Evolutionary conservation across 2,888 invertebrate species (phyloP).

Genomic region (Operophtera brumata): DNA sequence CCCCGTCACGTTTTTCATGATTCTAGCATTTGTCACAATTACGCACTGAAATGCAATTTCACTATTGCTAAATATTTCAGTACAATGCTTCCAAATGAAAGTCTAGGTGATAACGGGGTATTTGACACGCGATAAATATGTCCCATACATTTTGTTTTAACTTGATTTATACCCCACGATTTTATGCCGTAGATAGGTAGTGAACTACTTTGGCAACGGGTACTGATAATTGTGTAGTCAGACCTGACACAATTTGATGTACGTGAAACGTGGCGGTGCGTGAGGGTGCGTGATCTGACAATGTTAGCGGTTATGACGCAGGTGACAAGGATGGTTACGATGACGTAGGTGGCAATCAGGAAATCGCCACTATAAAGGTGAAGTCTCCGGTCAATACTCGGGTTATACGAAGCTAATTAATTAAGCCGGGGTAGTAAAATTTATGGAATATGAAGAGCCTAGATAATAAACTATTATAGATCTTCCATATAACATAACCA

Average conservation of each 20-base stretch:
- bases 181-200: background rate
- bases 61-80: slow-evolving; percentile 16
- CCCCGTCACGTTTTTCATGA: slow-evolving; percentile 47
- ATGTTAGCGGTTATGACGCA: background rate
- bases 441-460: too few relatives aligned
- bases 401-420: too few relatives aligned
- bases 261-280: background rate
- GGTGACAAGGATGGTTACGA: too few relatives aligned
- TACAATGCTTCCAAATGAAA: background rate
- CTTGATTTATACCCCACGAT: background rate
- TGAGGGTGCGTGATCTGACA: background rate
- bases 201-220: background rate
- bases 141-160: background rate
- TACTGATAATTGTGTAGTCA: background rate
- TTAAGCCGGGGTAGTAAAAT: too few relatives aligned
- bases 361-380: too few relatives aligned
- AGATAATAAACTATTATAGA: too few relatives aligned
- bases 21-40: slow-evolving; percentile 37
- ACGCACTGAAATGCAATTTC: slow-evolving; percentile 32
- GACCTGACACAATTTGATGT: background rate
- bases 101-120: background rate
- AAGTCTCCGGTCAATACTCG: too few relatives aligned
- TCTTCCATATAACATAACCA: too few relatives aligned
- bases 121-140: background rate
- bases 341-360: too few relatives aligned